Evolutionary conservation across 1,140 invertebrate genomes (phyloP).

Genomic region (Stratiolaelaps scimitus): DNA sequence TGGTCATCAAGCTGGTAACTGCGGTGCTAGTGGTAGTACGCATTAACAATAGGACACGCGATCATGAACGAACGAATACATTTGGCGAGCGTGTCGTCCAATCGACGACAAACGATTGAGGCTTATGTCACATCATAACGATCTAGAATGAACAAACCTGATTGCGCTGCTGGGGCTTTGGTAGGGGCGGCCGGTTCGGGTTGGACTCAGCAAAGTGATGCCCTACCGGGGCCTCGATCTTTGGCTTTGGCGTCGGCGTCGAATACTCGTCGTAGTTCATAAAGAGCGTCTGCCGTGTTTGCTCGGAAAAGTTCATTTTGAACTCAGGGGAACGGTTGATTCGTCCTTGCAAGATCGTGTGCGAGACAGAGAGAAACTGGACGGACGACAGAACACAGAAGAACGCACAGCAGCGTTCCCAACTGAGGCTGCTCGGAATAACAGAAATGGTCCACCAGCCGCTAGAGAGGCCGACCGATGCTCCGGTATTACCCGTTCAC

Average conservation of each 20-base stretch:
- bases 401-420: background rate
- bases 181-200: conserved; percentile 24
- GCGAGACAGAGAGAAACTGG: background rate
- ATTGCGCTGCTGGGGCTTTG: conserved; percentile 21
- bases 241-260: conserved; percentile 26
- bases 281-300: conserved; percentile 11
- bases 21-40: too few species aligned
- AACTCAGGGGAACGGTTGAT: background rate
- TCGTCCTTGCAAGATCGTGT: background rate
- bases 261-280: conserved; percentile 24
- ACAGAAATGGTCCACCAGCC: too few species aligned
- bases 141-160: conserved; percentile 7
- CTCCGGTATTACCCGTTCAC: too few species aligned
- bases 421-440: too few species aligned
- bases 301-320: conserved; percentile 26
- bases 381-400: background rate
- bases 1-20: too few species aligned
- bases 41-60: too few species aligned
- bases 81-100: too few species aligned
- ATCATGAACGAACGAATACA: too few species aligned
- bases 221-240: conserved; percentile 24
- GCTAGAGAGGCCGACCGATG: too few species aligned
- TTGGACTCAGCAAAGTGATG: conserved; percentile 22
- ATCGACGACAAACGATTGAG: too few species aligned
- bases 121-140: too few species aligned